Conservation (phyloP, 2,888 invertebrate species). For the Drosophila borborema region DNA sequence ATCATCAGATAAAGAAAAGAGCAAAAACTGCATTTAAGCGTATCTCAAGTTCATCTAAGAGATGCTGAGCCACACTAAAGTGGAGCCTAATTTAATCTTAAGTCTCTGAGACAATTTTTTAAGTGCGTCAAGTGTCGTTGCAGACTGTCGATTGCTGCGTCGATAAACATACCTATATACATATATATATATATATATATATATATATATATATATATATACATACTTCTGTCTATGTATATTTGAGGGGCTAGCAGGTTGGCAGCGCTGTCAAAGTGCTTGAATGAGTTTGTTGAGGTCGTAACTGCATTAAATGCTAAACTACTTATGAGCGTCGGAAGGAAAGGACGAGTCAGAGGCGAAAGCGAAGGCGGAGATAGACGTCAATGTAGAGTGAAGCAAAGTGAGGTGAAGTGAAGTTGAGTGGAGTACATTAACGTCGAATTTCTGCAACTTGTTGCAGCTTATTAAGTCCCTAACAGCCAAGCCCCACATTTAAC, state of each 20-base stretch:
- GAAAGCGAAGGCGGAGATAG: neutral
- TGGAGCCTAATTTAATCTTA: neutral
- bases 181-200: constrained; percentile 12
- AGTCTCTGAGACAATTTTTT: constrained; percentile 8
- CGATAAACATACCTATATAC: constrained; percentile 24
- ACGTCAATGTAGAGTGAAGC: too few relatives aligned
- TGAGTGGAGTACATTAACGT: neutral
- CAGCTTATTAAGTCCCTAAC: constrained; percentile 7
- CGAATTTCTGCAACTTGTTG: constrained; percentile 21
- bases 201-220: constrained; percentile 13
- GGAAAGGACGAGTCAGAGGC: neutral
- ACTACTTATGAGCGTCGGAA: constrained; percentile 24
- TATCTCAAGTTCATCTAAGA: neutral
- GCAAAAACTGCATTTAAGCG: neutral
- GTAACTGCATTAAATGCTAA: constrained; percentile 39
- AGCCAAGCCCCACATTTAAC: neutral
- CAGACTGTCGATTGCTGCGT: constrained; percentile 26
- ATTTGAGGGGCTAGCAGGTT: neutral
- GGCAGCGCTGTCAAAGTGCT: constrained; percentile 1
- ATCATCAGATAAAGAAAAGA: neutral
- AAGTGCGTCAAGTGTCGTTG: constrained; percentile 36
- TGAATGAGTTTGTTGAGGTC: constrained; percentile 20
- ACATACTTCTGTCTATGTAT: constrained; percentile 13
- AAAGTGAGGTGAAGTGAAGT: neutral
- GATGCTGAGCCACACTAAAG: neutral